A percentile compares a stretch with the other conserved stretches of the same genome.
Conservation (phyloP, 2,888 invertebrate species). For the Branchinecta sandiegonensis region DNA sequence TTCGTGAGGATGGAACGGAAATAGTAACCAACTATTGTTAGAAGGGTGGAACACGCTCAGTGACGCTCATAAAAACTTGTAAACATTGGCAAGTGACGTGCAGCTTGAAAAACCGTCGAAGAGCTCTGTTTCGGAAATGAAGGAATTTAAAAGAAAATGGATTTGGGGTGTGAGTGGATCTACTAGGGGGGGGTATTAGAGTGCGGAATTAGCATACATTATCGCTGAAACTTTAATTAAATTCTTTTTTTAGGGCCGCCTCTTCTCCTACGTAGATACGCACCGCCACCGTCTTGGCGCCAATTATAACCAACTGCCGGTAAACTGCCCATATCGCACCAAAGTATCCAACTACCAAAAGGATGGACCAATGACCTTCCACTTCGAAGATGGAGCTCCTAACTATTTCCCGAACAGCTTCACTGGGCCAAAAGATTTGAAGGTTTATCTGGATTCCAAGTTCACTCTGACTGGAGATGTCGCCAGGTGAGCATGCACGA, state of each 20-base stretch:
- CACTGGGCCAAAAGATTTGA: slow-evolving; percentile 57
- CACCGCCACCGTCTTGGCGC: slow-evolving; percentile 80
- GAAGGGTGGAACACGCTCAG: no score
- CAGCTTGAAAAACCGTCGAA: no score
- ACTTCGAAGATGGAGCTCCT: slow-evolving; percentile 66
- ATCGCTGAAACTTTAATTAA: neutral
- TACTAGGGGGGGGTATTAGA: no score
- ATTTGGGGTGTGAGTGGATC: no score
- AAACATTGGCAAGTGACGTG: no score
- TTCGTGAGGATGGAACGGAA: no score
- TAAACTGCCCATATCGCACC: slow-evolving; percentile 72
- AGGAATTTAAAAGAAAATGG: no score
- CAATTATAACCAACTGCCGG: slow-evolving; percentile 81
- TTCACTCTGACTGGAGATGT: slow-evolving; percentile 57
- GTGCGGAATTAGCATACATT: no score
- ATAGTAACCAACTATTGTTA: no score
- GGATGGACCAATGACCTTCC: slow-evolving; percentile 62
- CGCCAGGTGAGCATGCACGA: slow-evolving; percentile 35
- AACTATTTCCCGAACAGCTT: slow-evolving; percentile 97
- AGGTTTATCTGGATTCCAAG: slow-evolving; percentile 46
- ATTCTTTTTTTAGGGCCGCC: slow-evolving; percentile 46
- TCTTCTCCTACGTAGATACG: slow-evolving; percentile 81
- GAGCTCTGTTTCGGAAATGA: no score
- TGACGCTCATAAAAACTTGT: no score
- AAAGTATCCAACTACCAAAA: slow-evolving; percentile 60